These are phyloP conservation scores for Pseudomugil tenellus DNA, from an alignment of 2,797 vertebrate species.

Conservation along the genomic window DNA sequence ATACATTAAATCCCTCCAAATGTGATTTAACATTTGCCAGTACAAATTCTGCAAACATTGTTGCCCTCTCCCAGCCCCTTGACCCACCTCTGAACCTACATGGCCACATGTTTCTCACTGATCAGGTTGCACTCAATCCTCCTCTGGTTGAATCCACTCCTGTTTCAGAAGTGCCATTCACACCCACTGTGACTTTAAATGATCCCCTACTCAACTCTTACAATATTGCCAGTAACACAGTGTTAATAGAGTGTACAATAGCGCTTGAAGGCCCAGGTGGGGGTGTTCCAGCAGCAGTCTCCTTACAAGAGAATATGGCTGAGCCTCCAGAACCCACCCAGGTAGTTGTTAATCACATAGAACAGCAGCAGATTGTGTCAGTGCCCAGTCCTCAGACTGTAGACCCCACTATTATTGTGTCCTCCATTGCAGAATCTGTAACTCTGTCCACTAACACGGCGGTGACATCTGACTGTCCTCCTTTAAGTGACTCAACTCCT, in stretches of 20 bases:
- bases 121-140: slow-evolving; percentile 78
- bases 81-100: slow-evolving; percentile 72
- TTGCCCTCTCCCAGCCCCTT: slow-evolving; percentile 75
- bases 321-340: slow-evolving; percentile 63
- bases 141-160: slow-evolving; percentile 70
- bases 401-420: slow-evolving; percentile 58
- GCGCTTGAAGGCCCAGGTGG: slow-evolving; percentile 76
- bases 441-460: slow-evolving; percentile 50
- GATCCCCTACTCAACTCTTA: slow-evolving; percentile 79
- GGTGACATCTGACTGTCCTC: slow-evolving; percentile 48
- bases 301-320: slow-evolving; percentile 63
- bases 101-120: slow-evolving; percentile 75
- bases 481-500: slow-evolving; percentile 29
- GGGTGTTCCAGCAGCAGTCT: slow-evolving; percentile 63
- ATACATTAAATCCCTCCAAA: slow-evolving; percentile 66
- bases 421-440: slow-evolving; percentile 63
- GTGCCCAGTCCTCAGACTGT: slow-evolving; percentile 53
- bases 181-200: slow-evolving; percentile 70
- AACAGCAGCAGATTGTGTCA: slow-evolving; percentile 69
- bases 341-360: slow-evolving; percentile 70
- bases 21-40: slow-evolving; percentile 72
- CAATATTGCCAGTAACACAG: slow-evolving; percentile 80
- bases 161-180: slow-evolving; percentile 71
- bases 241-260: slow-evolving; percentile 85
- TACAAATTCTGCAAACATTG: slow-evolving; percentile 66